Conservation (phyloP, 2,113 vertebrate genomes). For the Phycodurus eques region DNA sequence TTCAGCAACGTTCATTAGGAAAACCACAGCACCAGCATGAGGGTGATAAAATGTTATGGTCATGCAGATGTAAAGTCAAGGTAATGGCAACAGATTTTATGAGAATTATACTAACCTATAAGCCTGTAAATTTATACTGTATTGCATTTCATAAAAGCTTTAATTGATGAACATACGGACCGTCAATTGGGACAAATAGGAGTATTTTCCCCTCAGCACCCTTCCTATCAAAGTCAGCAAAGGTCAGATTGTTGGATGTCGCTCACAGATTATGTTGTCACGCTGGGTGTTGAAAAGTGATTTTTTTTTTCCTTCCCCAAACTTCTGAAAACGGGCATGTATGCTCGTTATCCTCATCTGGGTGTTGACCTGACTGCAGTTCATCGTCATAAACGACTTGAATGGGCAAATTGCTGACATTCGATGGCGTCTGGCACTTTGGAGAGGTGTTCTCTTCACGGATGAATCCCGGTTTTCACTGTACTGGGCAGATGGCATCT, state of each 20-base stretch:
- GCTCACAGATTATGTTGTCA: too few species aligned
- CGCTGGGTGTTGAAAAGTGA: too few species aligned
- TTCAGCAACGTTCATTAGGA: not conserved
- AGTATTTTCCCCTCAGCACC: not conserved
- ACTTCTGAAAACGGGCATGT: too few species aligned
- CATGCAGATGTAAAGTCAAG: constrained; percentile 1
- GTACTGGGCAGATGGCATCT: too few species aligned
- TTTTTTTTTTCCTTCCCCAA: too few species aligned
- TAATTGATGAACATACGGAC: not conserved
- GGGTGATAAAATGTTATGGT: constrained; percentile 1
- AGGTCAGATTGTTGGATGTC: not conserved
- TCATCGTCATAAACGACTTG: too few species aligned
- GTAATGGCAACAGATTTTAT: constrained; percentile 8
- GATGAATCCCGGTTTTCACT: too few species aligned
- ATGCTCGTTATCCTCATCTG: too few species aligned
- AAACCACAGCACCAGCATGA: not conserved
- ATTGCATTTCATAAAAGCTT: constrained; percentile 1
- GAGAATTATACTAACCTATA: constrained; percentile 3
- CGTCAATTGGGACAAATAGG: not conserved
- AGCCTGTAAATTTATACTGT: not conserved
- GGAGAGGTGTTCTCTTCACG: too few species aligned
- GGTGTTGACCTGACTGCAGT: too few species aligned
- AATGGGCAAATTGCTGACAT: too few species aligned
- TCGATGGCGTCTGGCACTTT: too few species aligned
- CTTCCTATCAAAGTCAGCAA: not conserved